These are phyloP conservation scores for Drosophila nigromelanica DNA, from an alignment of 1,140 invertebrate species.

Conservation along the genomic window DNA sequence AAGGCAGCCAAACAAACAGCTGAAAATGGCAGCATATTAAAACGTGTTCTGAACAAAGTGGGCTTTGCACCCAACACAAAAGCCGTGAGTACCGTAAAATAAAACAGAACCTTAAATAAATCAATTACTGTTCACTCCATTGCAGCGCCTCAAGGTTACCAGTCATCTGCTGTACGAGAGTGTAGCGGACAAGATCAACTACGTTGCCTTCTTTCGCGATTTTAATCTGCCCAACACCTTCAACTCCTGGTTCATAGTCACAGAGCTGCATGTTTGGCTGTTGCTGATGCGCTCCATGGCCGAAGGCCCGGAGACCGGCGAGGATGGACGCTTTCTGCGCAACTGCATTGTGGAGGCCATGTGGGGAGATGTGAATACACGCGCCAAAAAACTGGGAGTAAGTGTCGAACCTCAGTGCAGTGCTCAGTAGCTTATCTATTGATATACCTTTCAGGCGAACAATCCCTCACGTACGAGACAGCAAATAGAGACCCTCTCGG, in stretches of 20 bases:
- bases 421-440: background rate
- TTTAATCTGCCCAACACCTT: constrained; percentile 91
- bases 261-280: constrained; percentile 94
- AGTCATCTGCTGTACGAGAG: constrained; percentile 87
- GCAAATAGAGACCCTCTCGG: constrained; percentile 87
- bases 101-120: background rate
- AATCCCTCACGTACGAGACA: constrained; percentile 86
- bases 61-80: constrained; percentile 79
- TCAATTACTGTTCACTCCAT: constrained; percentile 32
- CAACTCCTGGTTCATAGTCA: constrained; percentile 92
- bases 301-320: constrained; percentile 86
- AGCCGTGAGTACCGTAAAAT: constrained; percentile 50
- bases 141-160: constrained; percentile 86
- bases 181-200: constrained; percentile 87
- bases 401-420: constrained; percentile 43
- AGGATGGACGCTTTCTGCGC: constrained; percentile 88
- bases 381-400: constrained; percentile 90
- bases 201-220: constrained; percentile 87
- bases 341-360: constrained; percentile 90
- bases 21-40: constrained; percentile 65
- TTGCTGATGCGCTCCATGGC: constrained; percentile 90
- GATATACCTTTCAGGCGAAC: constrained; percentile 83
- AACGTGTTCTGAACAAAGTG: constrained; percentile 77
- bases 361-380: constrained; percentile 91
- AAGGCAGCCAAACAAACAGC: constrained; percentile 47